A percentile compares a stretch with the other conserved stretches of the same genome.
Evolutionary conservation across 2,888 invertebrate species (phyloP).

Genomic region (Drosophila antonietae): DNA sequence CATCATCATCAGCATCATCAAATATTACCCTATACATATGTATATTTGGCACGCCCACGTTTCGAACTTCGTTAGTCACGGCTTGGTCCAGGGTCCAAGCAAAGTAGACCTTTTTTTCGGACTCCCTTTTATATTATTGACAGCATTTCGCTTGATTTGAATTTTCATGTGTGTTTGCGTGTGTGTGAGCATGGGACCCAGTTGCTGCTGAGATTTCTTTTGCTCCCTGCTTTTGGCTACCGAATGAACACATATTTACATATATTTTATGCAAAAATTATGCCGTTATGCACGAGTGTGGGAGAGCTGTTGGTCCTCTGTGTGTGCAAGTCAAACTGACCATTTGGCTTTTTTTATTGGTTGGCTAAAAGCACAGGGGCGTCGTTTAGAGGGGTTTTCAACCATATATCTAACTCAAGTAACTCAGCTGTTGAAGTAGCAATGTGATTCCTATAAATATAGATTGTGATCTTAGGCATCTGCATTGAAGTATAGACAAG

Average conservation of each 20-base stretch:
- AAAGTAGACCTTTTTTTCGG: conserved; percentile 22
- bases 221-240: conserved; percentile 42
- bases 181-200: conserved; percentile 52
- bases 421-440: not conserved
- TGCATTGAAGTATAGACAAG: not conserved
- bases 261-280: conserved; percentile 84
- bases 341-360: conserved; percentile 78
- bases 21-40: conserved; percentile 11
- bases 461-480: not conserved
- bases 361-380: conserved; percentile 63
- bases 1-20: conserved; percentile 14
- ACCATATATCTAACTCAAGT: not conserved
- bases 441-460: too few relatives aligned
- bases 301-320: conserved; percentile 55
- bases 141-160: conserved; percentile 80
- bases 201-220: conserved; percentile 74
- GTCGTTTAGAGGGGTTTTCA: not conserved
- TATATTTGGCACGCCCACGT: conserved; percentile 55
- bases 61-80: conserved; percentile 76
- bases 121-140: conserved; percentile 66
- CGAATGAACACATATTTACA: conserved; percentile 80
- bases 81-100: conserved; percentile 24
- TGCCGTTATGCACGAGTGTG: conserved; percentile 80
- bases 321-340: conserved; percentile 70
- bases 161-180: conserved; percentile 60